Evolutionary conservation across 2,797 vertebrate species (phyloP), one percentile per base, ranked within the genome.

Genomic region (Poeciliopsis turneri): DNA sequence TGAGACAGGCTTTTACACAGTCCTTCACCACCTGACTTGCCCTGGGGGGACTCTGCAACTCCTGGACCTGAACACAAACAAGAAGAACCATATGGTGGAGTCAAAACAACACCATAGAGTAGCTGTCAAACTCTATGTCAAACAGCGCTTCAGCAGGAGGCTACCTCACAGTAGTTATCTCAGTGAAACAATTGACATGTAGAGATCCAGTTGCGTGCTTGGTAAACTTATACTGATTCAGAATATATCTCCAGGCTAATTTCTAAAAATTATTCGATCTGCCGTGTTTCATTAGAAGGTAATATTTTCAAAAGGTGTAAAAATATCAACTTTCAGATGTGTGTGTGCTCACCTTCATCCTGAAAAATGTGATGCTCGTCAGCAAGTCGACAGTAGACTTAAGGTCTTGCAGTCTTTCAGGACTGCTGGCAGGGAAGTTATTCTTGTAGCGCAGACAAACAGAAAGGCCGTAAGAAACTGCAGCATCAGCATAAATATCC

Each of bases 341-440:
- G 55, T 53, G 51, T 0, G 75, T 68, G 53, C 28, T 80, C 79
- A 96, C 98, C 97, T 99, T 99, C 98, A 99, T 99, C 84, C 98
- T 96, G 89, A 99, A 99, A 93, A 99, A 99, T 9, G 98, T 99
- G 94, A 99, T 99, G 92, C 98, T 99, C 64, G 98, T 99, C 89
- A 99, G 94, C 45, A 99, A 96, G 90, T 99, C 98, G 82, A 99
- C 98, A 0, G 98, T 99, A 78, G 98, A 99, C 89, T 99, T 99
- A 75, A 99, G 97, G 87, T 99, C 98, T 92, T 99, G 98, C 45
- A 99, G 95, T 83, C 98, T 94, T 87, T 99, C 98, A 0, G 98
- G 97, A 84, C 98, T 99, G 94, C 98, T 99, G 89, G 98, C 98
- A 20, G 98, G 98, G 79, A 99, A 99, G 91, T 99, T 99, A 88